Percentiles rank a stretch among this genome's conserved stretches.
These are phyloP conservation scores for Epistrophe grossulariae DNA, from an alignment of 2,888 invertebrate species.

Conservation along the genomic window DNA sequence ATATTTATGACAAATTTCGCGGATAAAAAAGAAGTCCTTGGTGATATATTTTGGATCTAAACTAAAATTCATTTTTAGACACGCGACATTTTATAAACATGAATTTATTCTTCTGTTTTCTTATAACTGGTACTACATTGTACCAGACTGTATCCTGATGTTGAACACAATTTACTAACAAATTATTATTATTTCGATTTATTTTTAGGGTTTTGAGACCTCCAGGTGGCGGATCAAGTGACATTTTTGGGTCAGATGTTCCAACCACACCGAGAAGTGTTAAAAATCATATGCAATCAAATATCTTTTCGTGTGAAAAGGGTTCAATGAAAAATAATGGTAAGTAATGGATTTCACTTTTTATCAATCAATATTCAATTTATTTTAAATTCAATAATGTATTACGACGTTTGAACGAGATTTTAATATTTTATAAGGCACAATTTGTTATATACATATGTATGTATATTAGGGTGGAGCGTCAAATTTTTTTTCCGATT, in stretches of 20 bases:
- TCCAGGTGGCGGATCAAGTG: slow-evolving; percentile 87
- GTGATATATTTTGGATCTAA: neutral
- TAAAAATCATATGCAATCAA: slow-evolving; percentile 84
- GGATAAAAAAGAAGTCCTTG: neutral
- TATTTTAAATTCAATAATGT: too few relatives aligned
- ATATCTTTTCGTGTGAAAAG: slow-evolving; percentile 84
- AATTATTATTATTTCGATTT: slow-evolving; percentile 72
- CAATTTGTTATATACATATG: too few relatives aligned
- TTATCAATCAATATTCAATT: too few relatives aligned
- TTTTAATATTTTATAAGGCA: too few relatives aligned
- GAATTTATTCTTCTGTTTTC: slow-evolving; percentile 51
- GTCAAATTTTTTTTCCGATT: too few relatives aligned
- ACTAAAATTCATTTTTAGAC: slow-evolving; percentile 7
- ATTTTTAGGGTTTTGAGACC: slow-evolving; percentile 87
- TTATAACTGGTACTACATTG: slow-evolving; percentile 17
- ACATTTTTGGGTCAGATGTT: slow-evolving; percentile 84
- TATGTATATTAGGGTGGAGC: too few relatives aligned
- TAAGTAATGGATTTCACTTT: slow-evolving; percentile 77
- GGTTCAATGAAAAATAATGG: slow-evolving; percentile 82
- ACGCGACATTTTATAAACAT: slow-evolving; percentile 27
- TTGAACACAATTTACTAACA: slow-evolving; percentile 18
- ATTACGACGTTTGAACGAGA: too few relatives aligned
- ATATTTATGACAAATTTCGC: too few relatives aligned
- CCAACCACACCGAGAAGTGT: slow-evolving; percentile 82
- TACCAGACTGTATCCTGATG: neutral